A percentile compares a stretch with the other conserved stretches of the same genome.
phyloP scores from a whole-genome alignment of 2,797 vertebrate species.

The Discoglossus pictus region DNA sequence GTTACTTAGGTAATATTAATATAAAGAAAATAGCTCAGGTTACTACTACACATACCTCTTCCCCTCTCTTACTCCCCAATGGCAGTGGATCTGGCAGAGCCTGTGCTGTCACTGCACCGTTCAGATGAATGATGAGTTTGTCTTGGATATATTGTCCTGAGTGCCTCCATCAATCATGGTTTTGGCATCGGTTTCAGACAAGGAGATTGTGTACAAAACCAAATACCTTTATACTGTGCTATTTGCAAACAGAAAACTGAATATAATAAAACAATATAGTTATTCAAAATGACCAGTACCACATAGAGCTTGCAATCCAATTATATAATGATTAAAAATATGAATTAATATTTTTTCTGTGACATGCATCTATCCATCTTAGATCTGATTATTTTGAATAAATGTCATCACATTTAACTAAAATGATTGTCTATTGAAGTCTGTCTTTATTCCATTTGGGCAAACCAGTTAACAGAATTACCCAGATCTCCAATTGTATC shows the following conservation, averaged over 20 bases:
- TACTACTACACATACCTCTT: slow-evolving; percentile 39
- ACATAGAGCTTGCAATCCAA: not conserved
- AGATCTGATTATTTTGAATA: too few species aligned
- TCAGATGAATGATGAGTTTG: slow-evolving; percentile 35
- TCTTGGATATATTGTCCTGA: slow-evolving; percentile 34
- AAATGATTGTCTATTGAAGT: too few species aligned
- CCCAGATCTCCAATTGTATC: too few species aligned
- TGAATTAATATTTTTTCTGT: too few species aligned
- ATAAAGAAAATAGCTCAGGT: slow-evolving; percentile 4
- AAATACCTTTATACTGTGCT: slow-evolving; percentile 18
- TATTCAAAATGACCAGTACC: not conserved
- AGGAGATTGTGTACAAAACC: slow-evolving; percentile 11
- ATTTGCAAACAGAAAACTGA: not conserved
- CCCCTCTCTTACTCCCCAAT: slow-evolving; percentile 41
- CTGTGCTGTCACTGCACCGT: slow-evolving; percentile 20
- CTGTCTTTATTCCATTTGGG: too few species aligned
- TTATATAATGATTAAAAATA: too few species aligned
- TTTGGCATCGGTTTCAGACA: slow-evolving; percentile 23
- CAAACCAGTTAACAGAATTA: too few species aligned
- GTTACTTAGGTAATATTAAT: not conserved
- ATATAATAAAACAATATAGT: not conserved
- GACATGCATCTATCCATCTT: too few species aligned
- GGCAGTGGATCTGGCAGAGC: slow-evolving; percentile 36
- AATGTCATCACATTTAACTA: too few species aligned
- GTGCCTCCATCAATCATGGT: slow-evolving; percentile 37